Evolutionary conservation across 2,113 vertebrate genomes (phyloP), one percentile per base, ranked within the genome.

Genomic region (Perccottus glenii): DNA sequence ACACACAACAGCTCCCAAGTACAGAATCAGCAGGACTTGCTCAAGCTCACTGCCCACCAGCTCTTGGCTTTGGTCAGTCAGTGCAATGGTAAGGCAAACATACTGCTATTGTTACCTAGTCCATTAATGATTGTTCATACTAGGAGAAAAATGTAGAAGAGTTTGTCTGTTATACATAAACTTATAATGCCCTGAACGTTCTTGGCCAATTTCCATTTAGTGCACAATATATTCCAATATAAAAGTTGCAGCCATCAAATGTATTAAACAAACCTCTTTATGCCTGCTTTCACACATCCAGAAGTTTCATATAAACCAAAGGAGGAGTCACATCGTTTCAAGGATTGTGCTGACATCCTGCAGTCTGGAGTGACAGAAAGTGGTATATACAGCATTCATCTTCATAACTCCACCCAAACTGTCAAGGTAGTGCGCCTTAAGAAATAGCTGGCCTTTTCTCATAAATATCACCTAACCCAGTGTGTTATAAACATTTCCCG

Each of bases 301-400:
- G 93, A 93, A 64, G 86, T 93, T 66, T 84, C 86, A 47, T 79
- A 50, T 8, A 7, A 60, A 8, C 70, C 81, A 42, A 87, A 84
- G 67, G 88, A 87, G 49, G 87, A 93, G 67, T 60, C 58, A 5
- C 66, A 58, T 11, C 72, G 15, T 56, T 93, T 92, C 72, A 85
- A 79, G 57, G 92, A 95, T 80, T 95, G 94, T 68, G 88, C 93
- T 0, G 92, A 92, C 36, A 90, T 93, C 49, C 90, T 91, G 74
- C 89, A 80, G 73, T 87, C 87, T 14, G 94, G 94, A 69, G 78
- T 89, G 63, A 91, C 84, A 38, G 85, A 91, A 43, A 93, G 78
- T 50, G 93, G 94, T 64, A 79, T 92, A 70, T 93, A 94, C 36
- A 87, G 64, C 63, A 90, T 94, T 64, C 85, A 61, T 19, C 82